Conservation (phyloP, 2,113 vertebrate genomes). For the Sinocyclocheilus anophthalmus region DNA sequence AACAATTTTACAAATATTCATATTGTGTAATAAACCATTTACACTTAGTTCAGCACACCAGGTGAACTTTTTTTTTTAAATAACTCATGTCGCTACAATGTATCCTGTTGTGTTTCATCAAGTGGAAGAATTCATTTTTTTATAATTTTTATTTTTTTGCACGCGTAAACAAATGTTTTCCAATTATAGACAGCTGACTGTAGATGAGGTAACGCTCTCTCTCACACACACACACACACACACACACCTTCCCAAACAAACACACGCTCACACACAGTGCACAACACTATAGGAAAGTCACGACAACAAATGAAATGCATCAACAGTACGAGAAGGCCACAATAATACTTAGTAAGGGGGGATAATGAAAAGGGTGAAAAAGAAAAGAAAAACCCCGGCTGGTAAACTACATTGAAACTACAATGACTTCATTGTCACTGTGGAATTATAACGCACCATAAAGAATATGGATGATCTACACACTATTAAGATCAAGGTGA, state of each 20-base stretch:
- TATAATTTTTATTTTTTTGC: constrained; percentile 59
- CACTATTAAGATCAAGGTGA: constrained; percentile 46
- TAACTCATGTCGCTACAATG: constrained; percentile 80
- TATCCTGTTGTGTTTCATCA: constrained; percentile 70
- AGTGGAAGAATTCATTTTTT: constrained; percentile 72
- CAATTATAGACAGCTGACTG: constrained; percentile 68
- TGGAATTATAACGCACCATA: constrained; percentile 48
- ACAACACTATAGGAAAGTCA: constrained; percentile 63
- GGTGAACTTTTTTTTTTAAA: constrained; percentile 69
- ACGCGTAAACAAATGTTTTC: constrained; percentile 66
- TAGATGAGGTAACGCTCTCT: constrained; percentile 71
- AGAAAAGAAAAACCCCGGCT: too few species aligned
- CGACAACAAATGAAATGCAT: constrained; percentile 67
- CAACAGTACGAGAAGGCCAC: constrained; percentile 80
- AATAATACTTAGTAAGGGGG: constrained; percentile 70
- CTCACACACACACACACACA: neutral
- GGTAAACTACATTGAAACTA: constrained; percentile 49
- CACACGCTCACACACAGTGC: constrained; percentile 47
- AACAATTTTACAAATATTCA: constrained; percentile 84
- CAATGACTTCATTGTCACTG: constrained; percentile 37
- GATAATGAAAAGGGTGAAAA: too few species aligned
- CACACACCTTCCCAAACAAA: neutral
- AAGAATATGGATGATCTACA: constrained; percentile 45
- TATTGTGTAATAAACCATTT: constrained; percentile 82
- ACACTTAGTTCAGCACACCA: constrained; percentile 80